These are phyloP conservation scores for Echiichthys vipera DNA, from an alignment of 2,797 vertebrate species.

Conservation along the genomic window DNA sequence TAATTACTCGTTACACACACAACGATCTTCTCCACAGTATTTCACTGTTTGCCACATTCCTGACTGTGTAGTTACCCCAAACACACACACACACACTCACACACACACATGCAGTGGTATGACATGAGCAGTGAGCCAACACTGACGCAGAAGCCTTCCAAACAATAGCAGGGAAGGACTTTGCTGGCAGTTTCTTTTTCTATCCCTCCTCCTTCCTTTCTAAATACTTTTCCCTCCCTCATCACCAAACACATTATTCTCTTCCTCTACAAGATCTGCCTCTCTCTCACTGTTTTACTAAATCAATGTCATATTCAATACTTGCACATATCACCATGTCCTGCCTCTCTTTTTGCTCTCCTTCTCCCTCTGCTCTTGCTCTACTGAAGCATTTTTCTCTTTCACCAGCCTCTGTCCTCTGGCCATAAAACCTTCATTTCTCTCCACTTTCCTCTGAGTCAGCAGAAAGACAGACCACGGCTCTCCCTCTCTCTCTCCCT, in stretches of 20 bases:
- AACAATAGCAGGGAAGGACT: conserved; percentile 67
- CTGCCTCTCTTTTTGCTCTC: conserved; percentile 21
- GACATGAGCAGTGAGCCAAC: conserved; percentile 42
- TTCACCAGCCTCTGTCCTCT: conserved; percentile 40
- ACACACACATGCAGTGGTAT: conserved; percentile 12
- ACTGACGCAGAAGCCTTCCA: conserved; percentile 47
- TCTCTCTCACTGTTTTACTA: background rate
- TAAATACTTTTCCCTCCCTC: conserved; percentile 2
- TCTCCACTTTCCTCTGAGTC: conserved; percentile 80
- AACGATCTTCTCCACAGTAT: conserved; percentile 29
- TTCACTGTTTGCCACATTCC: conserved; percentile 60
- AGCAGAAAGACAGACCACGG: conserved; percentile 69
- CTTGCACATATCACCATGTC: conserved; percentile 4
- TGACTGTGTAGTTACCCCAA: conserved; percentile 49
- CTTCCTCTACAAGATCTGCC: background rate
- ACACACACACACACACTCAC: conserved; percentile 38
- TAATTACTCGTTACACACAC: conserved; percentile 51
- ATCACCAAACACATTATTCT: conserved; percentile 3
- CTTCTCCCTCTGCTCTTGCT: conserved; percentile 9
- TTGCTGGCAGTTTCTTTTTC: conserved; percentile 36
- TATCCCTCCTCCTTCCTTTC: conserved; percentile 1
- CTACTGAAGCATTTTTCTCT: conserved; percentile 27
- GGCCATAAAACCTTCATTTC: conserved; percentile 78
- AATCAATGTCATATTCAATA: conserved; percentile 37
- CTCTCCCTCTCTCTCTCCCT: conserved; percentile 7